phyloP scores from a whole-genome alignment of 2,888 invertebrate genomes.

The Rhagophthalmus giganteus region DNA sequence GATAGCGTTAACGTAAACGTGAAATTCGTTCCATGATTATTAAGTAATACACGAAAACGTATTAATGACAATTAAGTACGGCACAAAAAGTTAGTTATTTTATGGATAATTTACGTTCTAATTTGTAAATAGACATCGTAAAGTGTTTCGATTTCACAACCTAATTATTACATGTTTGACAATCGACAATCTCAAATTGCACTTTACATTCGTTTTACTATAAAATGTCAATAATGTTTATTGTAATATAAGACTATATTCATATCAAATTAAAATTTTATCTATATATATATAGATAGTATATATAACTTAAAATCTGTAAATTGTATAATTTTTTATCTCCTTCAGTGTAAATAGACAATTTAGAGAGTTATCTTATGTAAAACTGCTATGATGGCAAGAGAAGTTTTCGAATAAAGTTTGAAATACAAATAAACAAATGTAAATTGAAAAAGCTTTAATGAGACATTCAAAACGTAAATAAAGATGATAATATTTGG shows the following conservation, averaged over 20 bases:
- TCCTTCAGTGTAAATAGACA: conserved; percentile 30
- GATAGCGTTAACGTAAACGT: too few relatives aligned
- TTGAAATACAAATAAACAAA: conserved; percentile 21
- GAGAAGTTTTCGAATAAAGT: conserved; percentile 18
- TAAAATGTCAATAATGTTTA: conserved; percentile 30
- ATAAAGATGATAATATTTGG: conserved; percentile 19
- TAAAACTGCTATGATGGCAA: conserved; percentile 21
- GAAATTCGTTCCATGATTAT: too few relatives aligned
- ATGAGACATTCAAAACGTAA: conserved; percentile 9
- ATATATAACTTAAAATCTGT: conserved; percentile 26
- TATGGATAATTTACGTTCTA: too few relatives aligned
- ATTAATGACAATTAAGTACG: too few relatives aligned
- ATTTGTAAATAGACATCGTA: too few relatives aligned
- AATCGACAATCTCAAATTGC: conserved; percentile 49
- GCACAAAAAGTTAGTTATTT: too few relatives aligned
- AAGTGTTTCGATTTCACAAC: conserved; percentile 10
- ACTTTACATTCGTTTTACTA: conserved; percentile 38
- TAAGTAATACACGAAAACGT: too few relatives aligned
- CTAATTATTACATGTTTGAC: conserved; percentile 38
- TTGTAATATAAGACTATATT: conserved; percentile 31
- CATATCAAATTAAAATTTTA: conserved; percentile 30
- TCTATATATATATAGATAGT: conserved; percentile 21
- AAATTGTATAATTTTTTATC: conserved; percentile 33
- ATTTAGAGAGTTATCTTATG: conserved; percentile 22
- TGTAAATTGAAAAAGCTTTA: conserved; percentile 21